phyloP scores from a whole-genome alignment of 2,113 vertebrate genomes.

The Chloropsis hardwickii region DNA sequence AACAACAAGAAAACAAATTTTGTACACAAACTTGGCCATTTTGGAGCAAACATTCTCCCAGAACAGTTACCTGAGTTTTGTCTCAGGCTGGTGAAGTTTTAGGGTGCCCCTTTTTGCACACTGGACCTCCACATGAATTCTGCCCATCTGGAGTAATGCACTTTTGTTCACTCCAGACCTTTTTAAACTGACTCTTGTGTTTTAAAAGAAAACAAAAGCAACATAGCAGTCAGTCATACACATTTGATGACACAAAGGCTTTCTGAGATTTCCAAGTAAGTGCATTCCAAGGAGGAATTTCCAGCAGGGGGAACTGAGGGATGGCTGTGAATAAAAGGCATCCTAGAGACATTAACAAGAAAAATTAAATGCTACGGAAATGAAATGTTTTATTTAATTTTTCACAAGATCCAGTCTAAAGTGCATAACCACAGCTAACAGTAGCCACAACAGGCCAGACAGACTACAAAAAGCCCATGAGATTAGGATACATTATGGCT shows the following conservation, averaged over 20 bases:
- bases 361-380: neutral
- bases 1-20: neutral
- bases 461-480: neutral
- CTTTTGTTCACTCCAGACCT: neutral
- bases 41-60: neutral
- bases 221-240: neutral
- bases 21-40: neutral
- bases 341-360: neutral
- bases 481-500: neutral
- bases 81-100: neutral
- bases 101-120: neutral
- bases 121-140: neutral
- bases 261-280: neutral
- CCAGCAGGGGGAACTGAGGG: neutral
- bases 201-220: neutral
- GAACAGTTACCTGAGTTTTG: neutral
- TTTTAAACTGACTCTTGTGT: neutral
- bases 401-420: neutral
- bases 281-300: neutral
- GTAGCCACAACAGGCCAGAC: neutral
- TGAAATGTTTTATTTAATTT: neutral
- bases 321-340: neutral
- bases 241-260: neutral
- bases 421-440: neutral
- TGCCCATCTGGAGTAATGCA: fast-evolving